phyloP scores from a whole-genome alignment of 2,797 vertebrate genomes.

The Oryzias dopingdopingensis region DNA sequence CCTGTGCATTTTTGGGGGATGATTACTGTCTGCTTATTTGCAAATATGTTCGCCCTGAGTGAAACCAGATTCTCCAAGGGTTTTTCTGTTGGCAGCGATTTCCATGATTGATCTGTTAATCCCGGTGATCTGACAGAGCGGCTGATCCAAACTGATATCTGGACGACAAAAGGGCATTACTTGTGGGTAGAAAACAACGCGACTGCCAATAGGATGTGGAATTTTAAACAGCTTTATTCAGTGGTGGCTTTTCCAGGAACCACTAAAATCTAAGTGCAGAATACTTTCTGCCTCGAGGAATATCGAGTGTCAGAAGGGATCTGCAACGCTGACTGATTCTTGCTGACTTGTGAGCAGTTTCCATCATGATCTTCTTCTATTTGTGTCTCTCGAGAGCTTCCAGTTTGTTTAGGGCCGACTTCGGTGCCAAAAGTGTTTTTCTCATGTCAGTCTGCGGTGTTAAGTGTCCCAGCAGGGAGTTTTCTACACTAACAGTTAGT shows the following conservation, averaged over 20 bases:
- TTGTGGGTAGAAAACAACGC: conserved; percentile 56
- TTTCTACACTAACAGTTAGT: conserved; percentile 37
- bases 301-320: conserved; percentile 39
- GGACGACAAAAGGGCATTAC: conserved; percentile 50
- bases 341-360: conserved; percentile 22
- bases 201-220: conserved; percentile 53
- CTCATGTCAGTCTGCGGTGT: conserved; percentile 59
- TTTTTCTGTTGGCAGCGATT: conserved; percentile 52
- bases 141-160: conserved; percentile 68
- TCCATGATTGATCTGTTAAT: conserved; percentile 58
- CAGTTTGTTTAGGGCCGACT: conserved; percentile 55
- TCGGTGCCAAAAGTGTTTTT: conserved; percentile 69
- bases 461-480: conserved; percentile 57
- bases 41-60: conserved; percentile 41
- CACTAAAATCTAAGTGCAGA: conserved; percentile 27
- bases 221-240: conserved; percentile 47
- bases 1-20: conserved; percentile 48
- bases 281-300: conserved; percentile 51
- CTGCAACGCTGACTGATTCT: conserved; percentile 26
- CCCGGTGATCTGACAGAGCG: conserved; percentile 51
- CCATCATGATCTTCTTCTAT: conserved; percentile 28
- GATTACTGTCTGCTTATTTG: conserved; percentile 53
- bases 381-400: conserved; percentile 30
- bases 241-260: conserved; percentile 28
- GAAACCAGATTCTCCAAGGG: conserved; percentile 40